These are phyloP conservation scores for Brachyopa scutellaris DNA, from an alignment of 2,888 invertebrate species.

Conservation along the genomic window DNA sequence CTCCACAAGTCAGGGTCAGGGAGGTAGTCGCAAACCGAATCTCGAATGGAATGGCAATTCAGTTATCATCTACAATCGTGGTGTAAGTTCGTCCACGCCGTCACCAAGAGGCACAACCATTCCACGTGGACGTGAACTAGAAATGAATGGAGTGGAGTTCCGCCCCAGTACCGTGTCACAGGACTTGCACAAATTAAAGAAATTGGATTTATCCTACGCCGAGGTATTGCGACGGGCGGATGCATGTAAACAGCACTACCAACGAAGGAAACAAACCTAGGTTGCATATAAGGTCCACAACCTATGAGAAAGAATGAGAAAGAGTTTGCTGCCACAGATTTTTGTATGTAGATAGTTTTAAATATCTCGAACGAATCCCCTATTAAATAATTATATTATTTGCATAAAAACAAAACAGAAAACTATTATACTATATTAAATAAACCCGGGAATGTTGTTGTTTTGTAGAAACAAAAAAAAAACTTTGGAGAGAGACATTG, in stretches of 20 bases:
- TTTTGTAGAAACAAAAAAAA: constrained; percentile 21
- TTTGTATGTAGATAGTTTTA: constrained; percentile 62
- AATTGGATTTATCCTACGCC: constrained; percentile 92
- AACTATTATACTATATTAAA: constrained; percentile 11
- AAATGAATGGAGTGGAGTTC: constrained; percentile 81
- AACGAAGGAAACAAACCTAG: constrained; percentile 73
- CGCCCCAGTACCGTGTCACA: constrained; percentile 90
- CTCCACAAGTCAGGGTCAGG: constrained; percentile 37
- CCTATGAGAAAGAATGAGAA: constrained; percentile 19
- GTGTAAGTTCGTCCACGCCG: constrained; percentile 78
- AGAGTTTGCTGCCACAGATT: constrained; percentile 62
- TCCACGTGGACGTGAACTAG: constrained; percentile 79
- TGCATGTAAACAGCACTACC: constrained; percentile 77
- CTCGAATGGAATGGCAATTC: constrained; percentile 88
- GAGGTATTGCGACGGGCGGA: constrained; percentile 88
- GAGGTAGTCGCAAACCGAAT: constrained; percentile 63
- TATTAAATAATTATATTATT: constrained; percentile 43
- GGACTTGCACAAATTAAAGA: constrained; percentile 90
- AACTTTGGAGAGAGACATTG: constrained; percentile 1
- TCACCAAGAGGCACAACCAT: constrained; percentile 77
- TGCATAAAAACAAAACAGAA: constrained; percentile 15
- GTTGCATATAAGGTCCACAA: constrained; percentile 37
- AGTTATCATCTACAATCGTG: constrained; percentile 86
- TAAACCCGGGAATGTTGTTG: background rate
- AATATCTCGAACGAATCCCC: constrained; percentile 49